These are phyloP conservation scores for Pyrrhosoma nymphula DNA, from an alignment of 2,888 invertebrate genomes.

Conservation along the genomic window DNA sequence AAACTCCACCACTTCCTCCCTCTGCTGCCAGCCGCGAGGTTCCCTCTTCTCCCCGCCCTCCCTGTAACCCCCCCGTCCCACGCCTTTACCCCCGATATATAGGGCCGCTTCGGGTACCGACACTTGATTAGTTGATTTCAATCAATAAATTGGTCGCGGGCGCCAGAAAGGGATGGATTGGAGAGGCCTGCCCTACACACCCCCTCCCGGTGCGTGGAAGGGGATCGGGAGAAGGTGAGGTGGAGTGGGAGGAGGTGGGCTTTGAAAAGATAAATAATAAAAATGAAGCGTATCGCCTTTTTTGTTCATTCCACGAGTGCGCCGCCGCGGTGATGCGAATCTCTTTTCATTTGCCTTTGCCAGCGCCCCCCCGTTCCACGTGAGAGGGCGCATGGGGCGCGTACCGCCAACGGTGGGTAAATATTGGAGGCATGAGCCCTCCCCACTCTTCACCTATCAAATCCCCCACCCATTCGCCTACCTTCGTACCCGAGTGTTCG, in stretches of 20 bases:
- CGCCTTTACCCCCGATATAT: background rate
- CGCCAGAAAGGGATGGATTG: constrained; percentile 17
- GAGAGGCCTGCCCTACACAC: background rate
- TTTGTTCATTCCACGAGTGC: background rate
- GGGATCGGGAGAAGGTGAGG: background rate
- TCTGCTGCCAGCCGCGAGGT: background rate
- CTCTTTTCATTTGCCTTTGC: constrained; percentile 32
- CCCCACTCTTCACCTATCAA: too few relatives aligned
- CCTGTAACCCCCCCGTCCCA: background rate
- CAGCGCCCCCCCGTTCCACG: background rate
- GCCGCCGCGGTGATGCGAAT: background rate
- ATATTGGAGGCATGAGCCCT: background rate
- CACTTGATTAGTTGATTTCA: constrained; percentile 63
- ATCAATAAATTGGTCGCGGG: constrained; percentile 64
- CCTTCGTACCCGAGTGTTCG: background rate
- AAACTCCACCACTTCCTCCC: too few relatives aligned
- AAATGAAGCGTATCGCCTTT: background rate
- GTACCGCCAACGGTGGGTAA: background rate
- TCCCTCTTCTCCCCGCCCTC: background rate
- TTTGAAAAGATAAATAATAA: constrained; percentile 24
- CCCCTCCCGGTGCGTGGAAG: background rate
- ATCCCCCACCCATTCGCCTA: background rate
- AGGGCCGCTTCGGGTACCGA: constrained; percentile 26
- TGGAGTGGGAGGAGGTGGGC: background rate
- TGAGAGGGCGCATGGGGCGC: background rate